Evolutionary conservation across 2,797 vertebrate species (phyloP), one percentile per base, ranked within the genome.

Genomic region (Neosalanx taihuensis): DNA sequence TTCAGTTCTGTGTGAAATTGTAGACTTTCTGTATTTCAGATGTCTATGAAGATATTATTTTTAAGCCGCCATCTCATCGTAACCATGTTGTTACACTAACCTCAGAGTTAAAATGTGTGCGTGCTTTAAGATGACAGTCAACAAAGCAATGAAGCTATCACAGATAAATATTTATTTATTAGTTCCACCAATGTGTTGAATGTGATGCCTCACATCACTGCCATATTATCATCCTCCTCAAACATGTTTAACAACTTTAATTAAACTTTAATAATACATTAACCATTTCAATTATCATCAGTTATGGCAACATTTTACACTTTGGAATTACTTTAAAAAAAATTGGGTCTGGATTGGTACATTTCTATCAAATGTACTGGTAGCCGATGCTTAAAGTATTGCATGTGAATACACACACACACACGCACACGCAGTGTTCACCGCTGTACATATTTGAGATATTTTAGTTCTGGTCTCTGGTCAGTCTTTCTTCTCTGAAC

Each of bases 21-120:
- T 73, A 79, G 69, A 85, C 83, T 85, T 85, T 89, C 15, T 56
- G 89, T 88, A 86, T 88, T 86, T 57, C 78, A 77, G 76, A 75
- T 71, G 78, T 81, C 84, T 88, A 82, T 77, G 78, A 80, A 6
- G 74, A 83, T 76, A 79, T 83, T 85, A 90, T 91, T 91, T 89
- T 81, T 69, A 79, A 88, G 75, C 76, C 73, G 73, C 89, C 86
- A 86, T 89, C 81, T 84, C 80, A 87, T 86, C 85, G 85, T 7
- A n/a, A 9, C 51, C 15, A n/a, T 56, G 10, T 67, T 81, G 84
- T 86, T 73, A 80, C 77, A 82, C 81, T 56, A 90, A 89, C 86
- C 85, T 83, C 81, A 85, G 83, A 81, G 89, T 89, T 89, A 89
- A 76, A 73, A 1, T 83, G 81, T 31, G 81, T 83, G 81, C 33